Percentiles rank a stretch among this genome's conserved stretches.
These are phyloP conservation scores for Neosilurus hyrtlii DNA, from an alignment of 2,797 vertebrate genomes.

Conservation along the genomic window DNA sequence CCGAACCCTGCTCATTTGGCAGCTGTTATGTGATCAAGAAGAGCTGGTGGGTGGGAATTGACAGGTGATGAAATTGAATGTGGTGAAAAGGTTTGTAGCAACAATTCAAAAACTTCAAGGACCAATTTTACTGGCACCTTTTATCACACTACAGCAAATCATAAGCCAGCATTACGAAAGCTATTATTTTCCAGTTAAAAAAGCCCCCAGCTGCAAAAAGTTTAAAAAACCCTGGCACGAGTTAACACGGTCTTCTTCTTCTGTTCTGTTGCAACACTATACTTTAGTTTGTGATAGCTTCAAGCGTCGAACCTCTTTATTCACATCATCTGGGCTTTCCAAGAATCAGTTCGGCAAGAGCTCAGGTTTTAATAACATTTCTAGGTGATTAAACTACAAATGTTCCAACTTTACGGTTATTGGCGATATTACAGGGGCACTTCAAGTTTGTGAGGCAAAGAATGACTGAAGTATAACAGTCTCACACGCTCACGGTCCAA, in stretches of 20 bases:
- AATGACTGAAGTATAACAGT: background rate
- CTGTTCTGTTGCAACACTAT: too few species aligned
- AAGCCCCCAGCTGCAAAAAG: background rate
- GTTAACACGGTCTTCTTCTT: too few species aligned
- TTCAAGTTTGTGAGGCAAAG: slow-evolving; percentile 10
- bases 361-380: slow-evolving; percentile 8
- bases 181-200: background rate
- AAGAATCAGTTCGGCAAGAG: background rate
- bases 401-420: background rate
- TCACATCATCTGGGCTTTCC: background rate
- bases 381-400: slow-evolving; percentile 6
- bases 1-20: background rate
- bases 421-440: background rate
- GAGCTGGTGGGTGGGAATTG: background rate
- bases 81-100: background rate
- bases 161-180: background rate
- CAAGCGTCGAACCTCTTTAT: background rate
- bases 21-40: background rate
- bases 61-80: background rate
- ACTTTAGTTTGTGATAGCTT: background rate
- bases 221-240: background rate
- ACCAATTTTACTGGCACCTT: background rate
- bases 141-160: background rate
- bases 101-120: background rate
- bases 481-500: background rate